Evolutionary conservation across 2,113 vertebrate genomes (phyloP).

Genomic region (Malurus elegans): DNA sequence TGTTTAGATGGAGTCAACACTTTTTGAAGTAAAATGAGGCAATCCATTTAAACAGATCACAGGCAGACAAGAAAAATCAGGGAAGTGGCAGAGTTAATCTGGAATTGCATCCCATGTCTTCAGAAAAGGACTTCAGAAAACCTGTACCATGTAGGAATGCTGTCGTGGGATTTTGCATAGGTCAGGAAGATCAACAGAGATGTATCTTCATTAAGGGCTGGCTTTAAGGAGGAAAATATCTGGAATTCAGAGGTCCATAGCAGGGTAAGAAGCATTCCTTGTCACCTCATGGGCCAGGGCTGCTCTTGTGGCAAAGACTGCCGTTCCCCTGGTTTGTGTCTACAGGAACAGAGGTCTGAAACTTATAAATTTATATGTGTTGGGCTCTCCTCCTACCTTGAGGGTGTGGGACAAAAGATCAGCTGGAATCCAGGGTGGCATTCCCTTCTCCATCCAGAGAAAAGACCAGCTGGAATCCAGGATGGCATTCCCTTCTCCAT

Average conservation of each 20-base stretch:
- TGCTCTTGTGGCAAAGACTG: background rate
- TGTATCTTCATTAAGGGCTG: background rate
- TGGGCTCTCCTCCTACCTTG: background rate
- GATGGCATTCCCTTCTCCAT: background rate
- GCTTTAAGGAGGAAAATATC: background rate
- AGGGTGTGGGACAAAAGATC: background rate
- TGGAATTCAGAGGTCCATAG: background rate
- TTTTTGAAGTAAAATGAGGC: background rate
- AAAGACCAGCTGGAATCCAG: background rate
- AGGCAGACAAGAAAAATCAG: background rate
- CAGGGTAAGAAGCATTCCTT: background rate
- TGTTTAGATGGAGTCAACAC: background rate
- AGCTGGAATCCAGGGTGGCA: background rate
- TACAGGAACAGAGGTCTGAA: fast-evolving
- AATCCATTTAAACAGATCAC: background rate
- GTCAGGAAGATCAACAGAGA: background rate
- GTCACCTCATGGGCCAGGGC: background rate
- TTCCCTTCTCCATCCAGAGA: background rate
- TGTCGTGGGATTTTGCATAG: background rate
- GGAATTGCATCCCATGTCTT: background rate
- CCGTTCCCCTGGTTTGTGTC: fast-evolving
- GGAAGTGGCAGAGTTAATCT: background rate
- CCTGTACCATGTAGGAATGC: background rate
- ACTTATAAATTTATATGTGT: background rate
- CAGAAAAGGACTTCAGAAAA: background rate